These are phyloP conservation scores for Heliconius eleuchia DNA, from an alignment of 1,140 invertebrate genomes.

Conservation along the genomic window DNA sequence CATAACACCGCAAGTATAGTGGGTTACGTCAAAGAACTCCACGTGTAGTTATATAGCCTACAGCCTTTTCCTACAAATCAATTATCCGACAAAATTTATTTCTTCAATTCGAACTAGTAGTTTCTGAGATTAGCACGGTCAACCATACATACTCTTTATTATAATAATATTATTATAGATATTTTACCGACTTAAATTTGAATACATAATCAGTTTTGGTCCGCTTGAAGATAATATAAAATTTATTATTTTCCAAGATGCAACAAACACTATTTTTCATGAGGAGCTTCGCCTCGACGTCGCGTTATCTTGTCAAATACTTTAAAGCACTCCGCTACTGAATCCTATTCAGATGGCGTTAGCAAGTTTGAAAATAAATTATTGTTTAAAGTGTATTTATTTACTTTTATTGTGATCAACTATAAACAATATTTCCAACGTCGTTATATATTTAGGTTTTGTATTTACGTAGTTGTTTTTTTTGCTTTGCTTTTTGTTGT, in stretches of 20 bases:
- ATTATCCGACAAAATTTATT: too few species aligned
- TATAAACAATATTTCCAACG: background rate
- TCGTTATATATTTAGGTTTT: background rate
- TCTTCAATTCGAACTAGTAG: too few species aligned
- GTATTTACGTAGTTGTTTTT: background rate
- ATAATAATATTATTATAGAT: too few species aligned
- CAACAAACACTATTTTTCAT: background rate
- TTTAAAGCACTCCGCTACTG: constrained; percentile 5
- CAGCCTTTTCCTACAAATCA: too few species aligned
- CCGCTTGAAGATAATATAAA: background rate
- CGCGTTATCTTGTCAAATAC: constrained; percentile 15
- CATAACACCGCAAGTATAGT: too few species aligned
- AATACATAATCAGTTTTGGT: background rate
- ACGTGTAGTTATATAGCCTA: too few species aligned
- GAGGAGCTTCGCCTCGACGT: background rate
- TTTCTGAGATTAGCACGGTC: too few species aligned
- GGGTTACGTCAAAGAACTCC: too few species aligned
- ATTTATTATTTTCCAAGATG: background rate
- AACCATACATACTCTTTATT: too few species aligned
- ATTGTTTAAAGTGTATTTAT: constrained; percentile 4
- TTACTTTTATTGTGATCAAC: background rate
- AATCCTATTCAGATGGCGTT: constrained; percentile 10
- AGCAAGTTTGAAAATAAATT: constrained; percentile 9
- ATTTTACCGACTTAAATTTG: background rate
- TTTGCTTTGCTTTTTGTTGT: background rate